Evolutionary conservation across 2,113 vertebrate species (phyloP).

Genomic region (Rutilus rutilus): DNA sequence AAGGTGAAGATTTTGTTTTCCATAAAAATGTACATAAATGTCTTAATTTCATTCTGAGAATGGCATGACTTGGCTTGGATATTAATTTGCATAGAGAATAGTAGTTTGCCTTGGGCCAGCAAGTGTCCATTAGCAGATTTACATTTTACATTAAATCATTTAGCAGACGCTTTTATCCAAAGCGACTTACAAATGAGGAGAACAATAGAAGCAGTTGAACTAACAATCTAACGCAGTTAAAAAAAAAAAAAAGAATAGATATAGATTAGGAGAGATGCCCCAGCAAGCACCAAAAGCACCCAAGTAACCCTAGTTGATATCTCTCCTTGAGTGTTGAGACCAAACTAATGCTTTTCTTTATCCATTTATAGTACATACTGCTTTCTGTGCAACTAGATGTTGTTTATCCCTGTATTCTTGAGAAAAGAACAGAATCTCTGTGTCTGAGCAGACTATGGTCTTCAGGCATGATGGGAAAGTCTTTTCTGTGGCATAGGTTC

Average conservation of each 20-base stretch:
- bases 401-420: slow-evolving; percentile 17
- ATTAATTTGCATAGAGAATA: background rate
- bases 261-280: too few relatives aligned
- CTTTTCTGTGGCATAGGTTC: slow-evolving; percentile 82
- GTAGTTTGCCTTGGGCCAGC: background rate
- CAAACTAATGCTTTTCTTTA: background rate
- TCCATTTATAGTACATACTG: slow-evolving; percentile 16
- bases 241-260: too few relatives aligned
- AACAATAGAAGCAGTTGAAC: too few relatives aligned
- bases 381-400: background rate
- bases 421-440: slow-evolving; percentile 16
- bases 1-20: background rate
- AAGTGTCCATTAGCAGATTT: too few relatives aligned
- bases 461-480: slow-evolving; percentile 74
- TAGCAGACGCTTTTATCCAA: too few relatives aligned
- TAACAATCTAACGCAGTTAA: too few relatives aligned
- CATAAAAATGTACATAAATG: background rate
- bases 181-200: too few relatives aligned
- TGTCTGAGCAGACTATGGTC: slow-evolving; percentile 25
- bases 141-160: too few relatives aligned
- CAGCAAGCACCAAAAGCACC: background rate
- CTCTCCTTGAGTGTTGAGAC: background rate
- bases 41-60: background rate
- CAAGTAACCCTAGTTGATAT: background rate
- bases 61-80: background rate